Base-by-base conservation (phyloP, 2,113 vertebrate genomes). In the Cichladusa arquata region DNA sequence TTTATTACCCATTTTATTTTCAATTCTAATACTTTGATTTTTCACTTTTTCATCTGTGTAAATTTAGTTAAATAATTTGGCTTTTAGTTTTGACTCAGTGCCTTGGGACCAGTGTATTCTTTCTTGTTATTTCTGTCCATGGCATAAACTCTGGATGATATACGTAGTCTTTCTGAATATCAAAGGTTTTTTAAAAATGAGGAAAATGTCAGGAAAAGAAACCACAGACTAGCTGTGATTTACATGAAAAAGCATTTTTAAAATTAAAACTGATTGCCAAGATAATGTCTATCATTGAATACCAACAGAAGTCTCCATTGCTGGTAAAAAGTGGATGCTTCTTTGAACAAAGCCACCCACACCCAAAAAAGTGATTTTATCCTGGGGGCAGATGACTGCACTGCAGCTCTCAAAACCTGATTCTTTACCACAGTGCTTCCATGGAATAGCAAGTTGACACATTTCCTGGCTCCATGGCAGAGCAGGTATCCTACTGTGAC, bases 61-160 rank as follows among this genome's bases (percentile, higher is more conserved):
- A 88, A 95, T 90, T 87, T 79, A 89, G 76, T 84, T 79, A 93
- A 88, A 88, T 67, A 88, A 89, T 69, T 44, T 61, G 40, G 14
- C 44, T 88, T 94, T 93, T 88, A 90, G 64, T 91, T 80, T 93
- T 93, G 71, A 80, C 66, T 95, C 79, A 40, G 34, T 88, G 62
- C 64, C 56, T 73, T 77, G 85, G 60, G 85, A 92, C n/a, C 34
- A 56, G 73, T 77, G 62, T 88, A 64, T 88, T 82, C 62, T 85
- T 92, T 87, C 15, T 89, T 79, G 34, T 90, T 56, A 78, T 86
- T 94, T 94, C 58, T 90, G 60, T 70, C 64, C 66, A 10, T 86
- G 82, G 86, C 67, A 83, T 47, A 72, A 92, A 60, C 62, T 93
- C 57, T 91, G 74, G 62, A 66, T 95, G 81, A 94, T 84, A 85